Percentiles rank a stretch among this genome's conserved stretches.
Evolutionary conservation across 2,797 vertebrate genomes (phyloP).

Genomic region (Garrulus glandarius): DNA sequence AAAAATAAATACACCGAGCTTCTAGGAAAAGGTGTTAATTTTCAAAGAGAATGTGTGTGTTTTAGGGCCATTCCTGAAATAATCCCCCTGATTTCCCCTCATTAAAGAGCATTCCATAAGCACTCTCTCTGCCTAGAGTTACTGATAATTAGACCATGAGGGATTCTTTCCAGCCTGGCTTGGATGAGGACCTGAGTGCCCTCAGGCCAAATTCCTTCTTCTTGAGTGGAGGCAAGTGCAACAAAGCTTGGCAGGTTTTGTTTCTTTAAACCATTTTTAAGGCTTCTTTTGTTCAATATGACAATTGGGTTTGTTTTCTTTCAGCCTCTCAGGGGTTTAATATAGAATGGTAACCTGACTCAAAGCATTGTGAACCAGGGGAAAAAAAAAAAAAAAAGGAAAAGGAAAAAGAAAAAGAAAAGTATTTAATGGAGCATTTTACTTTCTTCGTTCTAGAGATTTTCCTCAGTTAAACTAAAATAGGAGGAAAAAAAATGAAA

Average conservation of each 20-base stretch:
- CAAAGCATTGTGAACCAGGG: not conserved
- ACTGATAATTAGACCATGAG: slow-evolving; percentile 49
- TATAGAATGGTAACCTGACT: not conserved
- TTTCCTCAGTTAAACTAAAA: not conserved
- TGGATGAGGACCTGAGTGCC: not conserved
- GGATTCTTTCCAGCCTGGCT: not conserved
- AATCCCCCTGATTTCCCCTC: not conserved
- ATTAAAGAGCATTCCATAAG: not conserved
- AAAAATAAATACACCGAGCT: not conserved
- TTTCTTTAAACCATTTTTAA: not conserved
- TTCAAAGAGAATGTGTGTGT: not conserved
- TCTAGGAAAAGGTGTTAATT: not conserved
- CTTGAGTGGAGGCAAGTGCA: not conserved
- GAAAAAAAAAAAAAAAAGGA: not conserved
- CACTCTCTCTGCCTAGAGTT: not conserved
- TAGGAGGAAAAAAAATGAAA: rapidly evolving
- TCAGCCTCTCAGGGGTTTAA: not conserved
- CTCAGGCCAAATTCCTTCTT: not conserved
- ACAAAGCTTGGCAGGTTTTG: not conserved
- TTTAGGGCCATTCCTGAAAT: not conserved
- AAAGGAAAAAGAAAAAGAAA: not conserved
- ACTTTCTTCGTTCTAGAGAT: not conserved
- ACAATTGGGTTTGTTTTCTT: not conserved
- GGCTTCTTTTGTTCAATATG: not conserved
- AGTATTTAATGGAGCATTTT: not conserved